Evolutionary conservation across 2,797 vertebrate species (phyloP), one percentile per base, ranked within the genome.

Genomic region (Enteromius viviparus): DNA sequence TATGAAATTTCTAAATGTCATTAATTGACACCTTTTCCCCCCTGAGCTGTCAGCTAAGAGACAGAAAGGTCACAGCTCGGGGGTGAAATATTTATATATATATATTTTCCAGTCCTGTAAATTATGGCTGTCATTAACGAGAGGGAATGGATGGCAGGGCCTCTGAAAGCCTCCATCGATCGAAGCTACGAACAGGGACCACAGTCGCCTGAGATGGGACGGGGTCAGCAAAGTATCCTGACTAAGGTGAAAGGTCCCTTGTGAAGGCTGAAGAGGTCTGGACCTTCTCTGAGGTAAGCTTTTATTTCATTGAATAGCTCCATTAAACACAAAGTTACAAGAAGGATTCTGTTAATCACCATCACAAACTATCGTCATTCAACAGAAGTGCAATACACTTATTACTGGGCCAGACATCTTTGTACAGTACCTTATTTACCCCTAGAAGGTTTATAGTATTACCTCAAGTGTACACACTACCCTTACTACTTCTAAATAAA

Each of bases 21-120:
- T 94, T 95, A 94, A 95, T 94, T 95, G 94, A 94, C 93, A 94
- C 92, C 92, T 94, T 94, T 93, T 93, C 93, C 92, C 75, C 91
- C 91, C 87, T 84, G 86, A 92, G 91, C 93, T 94, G 93, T 93
- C 93, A 92, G 90, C 64, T 71, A 88, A 88, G 91, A 94, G 93
- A 93, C 91, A 92, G 92, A 94, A 95, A 95, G 94, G 94, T 95
- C 93, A 94, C 91, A 87, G 89, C 92, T 89, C 89, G 88, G 87
- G 91, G 91, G 91, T 89, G 92, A 92, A 85, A 93, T 92, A 88
- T 90, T 89, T 90, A 88, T 89, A 93, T 92, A 93, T 92, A 93
- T 93, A 90, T 89, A 90, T 91, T 91, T 92, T 87, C 87, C 89
- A 91, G 87, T 85, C 37, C 29, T 40, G 86, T 95, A 94, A 95